These are phyloP conservation scores for Reticulitermes speratus DNA, from an alignment of 1,140 invertebrate genomes.

Conservation along the genomic window DNA sequence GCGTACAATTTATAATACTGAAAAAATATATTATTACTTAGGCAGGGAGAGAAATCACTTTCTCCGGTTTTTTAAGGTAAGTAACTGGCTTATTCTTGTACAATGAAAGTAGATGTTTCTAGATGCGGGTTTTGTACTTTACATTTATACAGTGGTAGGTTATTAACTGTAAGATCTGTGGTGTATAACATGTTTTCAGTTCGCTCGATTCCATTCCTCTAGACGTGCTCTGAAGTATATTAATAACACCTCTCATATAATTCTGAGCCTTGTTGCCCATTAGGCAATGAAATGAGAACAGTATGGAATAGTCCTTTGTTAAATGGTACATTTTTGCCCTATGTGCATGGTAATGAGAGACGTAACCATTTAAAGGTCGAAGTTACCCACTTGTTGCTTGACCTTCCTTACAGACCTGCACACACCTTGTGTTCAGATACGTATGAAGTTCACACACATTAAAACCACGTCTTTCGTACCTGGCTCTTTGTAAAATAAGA, in stretches of 20 bases:
- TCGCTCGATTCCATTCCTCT: too few species aligned
- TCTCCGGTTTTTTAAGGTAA: background rate
- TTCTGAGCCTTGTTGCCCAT: background rate
- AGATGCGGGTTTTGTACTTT: background rate
- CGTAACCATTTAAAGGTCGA: too few species aligned
- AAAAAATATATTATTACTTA: background rate
- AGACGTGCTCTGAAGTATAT: too few species aligned
- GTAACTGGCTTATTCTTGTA: background rate
- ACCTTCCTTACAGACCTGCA: background rate
- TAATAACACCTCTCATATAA: too few species aligned
- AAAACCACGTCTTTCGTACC: background rate
- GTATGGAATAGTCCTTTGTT: background rate
- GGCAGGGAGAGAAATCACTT: background rate
- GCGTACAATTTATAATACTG: background rate
- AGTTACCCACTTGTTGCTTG: background rate
- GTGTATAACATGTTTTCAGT: too few species aligned
- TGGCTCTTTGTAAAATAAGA: background rate
- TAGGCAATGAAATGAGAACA: background rate
- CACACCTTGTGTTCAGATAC: background rate
- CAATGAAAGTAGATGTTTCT: background rate
- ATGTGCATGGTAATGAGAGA: background rate
- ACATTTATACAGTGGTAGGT: background rate
- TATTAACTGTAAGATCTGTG: background rate
- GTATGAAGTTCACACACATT: background rate
- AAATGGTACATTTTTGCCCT: background rate